Evolutionary conservation across 1,140 invertebrate genomes (phyloP).

Genomic region (Camponotus vicinus): DNA sequence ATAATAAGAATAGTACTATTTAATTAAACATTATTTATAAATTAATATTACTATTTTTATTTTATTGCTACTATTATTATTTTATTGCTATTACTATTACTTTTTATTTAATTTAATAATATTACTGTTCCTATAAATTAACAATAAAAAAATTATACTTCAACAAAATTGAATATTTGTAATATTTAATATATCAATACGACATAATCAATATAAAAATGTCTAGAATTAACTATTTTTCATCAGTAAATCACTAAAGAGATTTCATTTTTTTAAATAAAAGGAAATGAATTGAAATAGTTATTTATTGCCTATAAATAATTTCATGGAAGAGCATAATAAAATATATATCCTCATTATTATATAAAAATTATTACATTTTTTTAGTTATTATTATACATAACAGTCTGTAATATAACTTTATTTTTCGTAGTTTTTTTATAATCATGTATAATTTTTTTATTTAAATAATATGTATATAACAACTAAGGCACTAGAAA

Average conservation of each 20-base stretch:
- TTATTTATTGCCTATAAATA: not conserved
- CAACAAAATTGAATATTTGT: not conserved
- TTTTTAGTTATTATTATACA: not conserved
- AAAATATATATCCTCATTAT: constrained; percentile 16
- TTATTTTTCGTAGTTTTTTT: not conserved
- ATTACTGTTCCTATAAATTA: not conserved
- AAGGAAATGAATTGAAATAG: not conserved
- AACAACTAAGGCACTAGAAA: constrained; percentile 64
- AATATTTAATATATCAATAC: not conserved
- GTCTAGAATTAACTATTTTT: not conserved
- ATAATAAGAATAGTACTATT: constrained; percentile 8
- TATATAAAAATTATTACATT: constrained; percentile 11
- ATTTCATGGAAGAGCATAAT: constrained; percentile 25
- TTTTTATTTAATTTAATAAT: not conserved
- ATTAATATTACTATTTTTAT: no score
- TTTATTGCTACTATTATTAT: not conserved
- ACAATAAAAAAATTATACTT: not conserved
- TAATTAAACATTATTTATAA: not conserved
- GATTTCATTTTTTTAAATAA: not conserved
- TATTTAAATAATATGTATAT: constrained; percentile 6
- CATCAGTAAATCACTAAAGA: not conserved
- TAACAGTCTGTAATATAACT: not conserved
- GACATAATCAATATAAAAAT: not conserved
- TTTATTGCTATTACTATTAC: not conserved
- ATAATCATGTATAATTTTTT: constrained; percentile 27